A percentile compares a stretch with the other conserved stretches of the same genome.
Evolutionary conservation across 2,888 invertebrate species (phyloP).

Genomic region (Andrena trimmerana): DNA sequence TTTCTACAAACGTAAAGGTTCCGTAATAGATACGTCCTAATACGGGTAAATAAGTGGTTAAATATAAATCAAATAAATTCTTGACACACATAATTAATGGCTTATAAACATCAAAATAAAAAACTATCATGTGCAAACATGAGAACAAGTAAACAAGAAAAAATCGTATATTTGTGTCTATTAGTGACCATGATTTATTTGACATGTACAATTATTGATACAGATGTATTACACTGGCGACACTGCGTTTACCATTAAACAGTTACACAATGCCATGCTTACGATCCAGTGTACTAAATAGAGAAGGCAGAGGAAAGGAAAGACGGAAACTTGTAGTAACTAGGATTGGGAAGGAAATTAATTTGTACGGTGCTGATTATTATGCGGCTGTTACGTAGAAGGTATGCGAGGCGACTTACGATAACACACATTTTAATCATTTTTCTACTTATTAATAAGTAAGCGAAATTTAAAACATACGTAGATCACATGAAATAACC

Average conservation of each 20-base stretch:
- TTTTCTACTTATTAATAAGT: slow-evolving; percentile 81
- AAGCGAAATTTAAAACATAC: slow-evolving; percentile 58
- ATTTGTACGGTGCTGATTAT: slow-evolving; percentile 38
- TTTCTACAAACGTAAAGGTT: no score
- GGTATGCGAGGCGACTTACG: slow-evolving; percentile 32
- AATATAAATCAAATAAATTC: no score
- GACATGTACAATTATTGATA: slow-evolving; percentile 63
- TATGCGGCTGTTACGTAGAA: slow-evolving; percentile 31
- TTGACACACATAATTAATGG: no score
- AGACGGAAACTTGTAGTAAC: slow-evolving; percentile 22
- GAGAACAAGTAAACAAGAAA: not conserved
- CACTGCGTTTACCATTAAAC: slow-evolving; percentile 26
- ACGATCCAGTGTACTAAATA: slow-evolving; percentile 47
- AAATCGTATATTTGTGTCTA: slow-evolving; percentile 14
- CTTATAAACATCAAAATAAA: no score
- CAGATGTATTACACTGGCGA: slow-evolving; percentile 38
- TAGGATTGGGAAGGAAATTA: slow-evolving; percentile 13
- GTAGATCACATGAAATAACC: slow-evolving; percentile 88
- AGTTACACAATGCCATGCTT: slow-evolving; percentile 15
- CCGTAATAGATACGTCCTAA: no score
- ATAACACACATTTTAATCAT: slow-evolving; percentile 53
- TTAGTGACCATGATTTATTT: slow-evolving; percentile 58
- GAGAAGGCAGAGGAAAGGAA: not conserved
- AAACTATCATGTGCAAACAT: no score
- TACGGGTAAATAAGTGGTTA: no score